Evolutionary conservation across 2,113 vertebrate species (phyloP).

Genomic region (Pao palembangensis): DNA sequence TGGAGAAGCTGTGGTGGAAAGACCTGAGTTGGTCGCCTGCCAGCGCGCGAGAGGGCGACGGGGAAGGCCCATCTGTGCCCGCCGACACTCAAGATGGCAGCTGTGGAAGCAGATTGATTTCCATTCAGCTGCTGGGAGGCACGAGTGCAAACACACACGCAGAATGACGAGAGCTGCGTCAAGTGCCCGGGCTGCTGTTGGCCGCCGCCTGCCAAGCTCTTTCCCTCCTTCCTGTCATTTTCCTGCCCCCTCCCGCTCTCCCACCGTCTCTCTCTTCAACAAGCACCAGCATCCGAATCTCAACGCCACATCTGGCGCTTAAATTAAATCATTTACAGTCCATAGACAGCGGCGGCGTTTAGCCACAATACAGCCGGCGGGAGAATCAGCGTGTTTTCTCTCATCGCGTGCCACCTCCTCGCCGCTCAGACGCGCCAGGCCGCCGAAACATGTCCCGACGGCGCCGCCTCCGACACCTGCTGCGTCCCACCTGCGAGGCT

Average conservation of each 20-base stretch:
- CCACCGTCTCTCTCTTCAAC: slow-evolving; percentile 38
- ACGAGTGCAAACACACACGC: slow-evolving; percentile 56
- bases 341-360: slow-evolving; percentile 63
- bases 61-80: slow-evolving; percentile 70
- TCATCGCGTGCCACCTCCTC: slow-evolving; percentile 14
- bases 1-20: slow-evolving; percentile 25
- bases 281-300: slow-evolving; percentile 43
- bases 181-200: slow-evolving; percentile 65
- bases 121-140: slow-evolving; percentile 69
- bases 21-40: slow-evolving; percentile 59
- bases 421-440: slow-evolving; percentile 43
- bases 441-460: slow-evolving; percentile 42
- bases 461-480: slow-evolving; percentile 57
- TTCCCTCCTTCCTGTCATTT: slow-evolving; percentile 73
- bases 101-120: slow-evolving; percentile 74
- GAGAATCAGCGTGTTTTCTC: slow-evolving; percentile 72
- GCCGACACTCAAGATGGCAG: slow-evolving; percentile 70
- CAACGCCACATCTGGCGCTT: slow-evolving; percentile 72
- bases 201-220: slow-evolving; percentile 64
- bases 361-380: slow-evolving; percentile 67
- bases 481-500: slow-evolving; percentile 45
- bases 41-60: slow-evolving; percentile 40
- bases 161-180: slow-evolving; percentile 62
- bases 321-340: slow-evolving; percentile 76
- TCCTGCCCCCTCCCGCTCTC: slow-evolving; percentile 50